Evolutionary conservation across 2,888 invertebrate species (phyloP).

Genomic region (Ashinkailepas kermadecensis): DNA sequence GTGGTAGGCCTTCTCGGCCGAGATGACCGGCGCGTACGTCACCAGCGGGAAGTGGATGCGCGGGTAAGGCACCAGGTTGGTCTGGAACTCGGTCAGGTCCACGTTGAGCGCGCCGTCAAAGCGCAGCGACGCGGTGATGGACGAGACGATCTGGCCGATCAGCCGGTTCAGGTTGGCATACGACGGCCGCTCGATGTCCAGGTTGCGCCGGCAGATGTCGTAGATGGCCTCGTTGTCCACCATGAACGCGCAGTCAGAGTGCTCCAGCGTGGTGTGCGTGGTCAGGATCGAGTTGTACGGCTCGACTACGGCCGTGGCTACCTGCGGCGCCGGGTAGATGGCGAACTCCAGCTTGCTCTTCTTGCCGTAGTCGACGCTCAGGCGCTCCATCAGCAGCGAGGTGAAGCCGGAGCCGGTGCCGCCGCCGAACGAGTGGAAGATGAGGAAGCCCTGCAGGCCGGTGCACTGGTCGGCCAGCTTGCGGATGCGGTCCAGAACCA

Average conservation of each 20-base stretch:
- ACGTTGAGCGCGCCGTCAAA: conserved; percentile 61
- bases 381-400: conserved; percentile 73
- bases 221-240: conserved; percentile 67
- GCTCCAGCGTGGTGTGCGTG: conserved; percentile 82
- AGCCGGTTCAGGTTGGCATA: conserved; percentile 86
- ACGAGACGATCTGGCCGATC: conserved; percentile 85
- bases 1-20: too few relatives aligned
- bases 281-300: conserved; percentile 88
- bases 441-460: conserved; percentile 65
- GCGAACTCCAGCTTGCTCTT: conserved; percentile 82
- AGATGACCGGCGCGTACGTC: conserved; percentile 19
- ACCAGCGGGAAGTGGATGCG: conserved; percentile 81
- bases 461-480: conserved; percentile 35
- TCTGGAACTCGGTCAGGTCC: conserved; percentile 71
- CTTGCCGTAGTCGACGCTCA: conserved; percentile 75
- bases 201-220: too few relatives aligned
- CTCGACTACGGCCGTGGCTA: conserved; percentile 76
- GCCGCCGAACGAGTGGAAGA: conserved; percentile 80
- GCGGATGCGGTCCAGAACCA: too few relatives aligned
- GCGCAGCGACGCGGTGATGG: conserved; percentile 45
- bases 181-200: conserved; percentile 27
- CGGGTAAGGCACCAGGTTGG: conserved; percentile 83
- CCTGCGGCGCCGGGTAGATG: conserved; percentile 75
- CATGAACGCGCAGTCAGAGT: conserved; percentile 96
- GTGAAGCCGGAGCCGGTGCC: conserved; percentile 87